phyloP scores from a whole-genome alignment of 2,797 vertebrate genomes.

The Onychomys torridus region DNA sequence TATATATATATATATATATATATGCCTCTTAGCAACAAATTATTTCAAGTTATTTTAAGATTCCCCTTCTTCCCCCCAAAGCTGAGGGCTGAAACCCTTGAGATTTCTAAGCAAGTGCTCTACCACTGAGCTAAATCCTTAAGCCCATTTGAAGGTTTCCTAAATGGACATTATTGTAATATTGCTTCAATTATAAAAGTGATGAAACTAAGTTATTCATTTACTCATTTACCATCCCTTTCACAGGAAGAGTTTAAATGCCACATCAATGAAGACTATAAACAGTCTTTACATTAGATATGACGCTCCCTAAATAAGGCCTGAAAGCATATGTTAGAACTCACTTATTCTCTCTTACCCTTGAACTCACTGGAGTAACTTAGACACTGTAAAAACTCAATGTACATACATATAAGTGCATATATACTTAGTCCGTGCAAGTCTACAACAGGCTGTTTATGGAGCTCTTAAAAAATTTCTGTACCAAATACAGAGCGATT shows the following conservation, averaged over 20 bases:
- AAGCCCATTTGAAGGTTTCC: not conserved
- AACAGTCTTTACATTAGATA: not conserved
- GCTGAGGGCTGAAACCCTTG: not conserved
- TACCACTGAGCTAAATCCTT: not conserved
- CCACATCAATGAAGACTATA: not conserved
- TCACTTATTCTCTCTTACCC: not conserved
- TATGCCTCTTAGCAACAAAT: not conserved
- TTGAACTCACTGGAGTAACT: not conserved
- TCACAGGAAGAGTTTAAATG: not conserved
- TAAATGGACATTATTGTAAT: not conserved
- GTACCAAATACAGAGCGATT: not conserved
- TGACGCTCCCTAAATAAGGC: not conserved
- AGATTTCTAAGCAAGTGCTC: not conserved
- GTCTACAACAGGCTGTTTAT: not conserved
- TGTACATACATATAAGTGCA: not conserved
- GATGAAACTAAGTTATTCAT: not conserved
- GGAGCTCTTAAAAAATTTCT: not conserved
- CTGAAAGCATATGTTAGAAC: not conserved
- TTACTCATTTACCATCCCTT: not conserved
- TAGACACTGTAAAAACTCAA: not conserved
- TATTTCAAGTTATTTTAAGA: slow-evolving; percentile 7
- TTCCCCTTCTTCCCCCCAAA: no score
- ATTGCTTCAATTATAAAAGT: not conserved
- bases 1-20: not conserved
- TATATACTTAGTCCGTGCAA: not conserved